These are phyloP conservation scores for crab-eating macaque (Macaca fascicularis) DNA, from an alignment of 2,113 vertebrate species.

Conservation along the genomic window T2T-MFA8v1.1 NC_088379.1:11039501-11040000, in stretches of 20 bases:
- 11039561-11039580: not conserved
- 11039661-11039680: too few relatives aligned
- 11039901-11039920: not conserved
- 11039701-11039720: not conserved
- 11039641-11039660: not conserved
- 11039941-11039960: not conserved
- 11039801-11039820: too few relatives aligned
- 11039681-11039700: fast-evolving
- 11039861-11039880: not conserved
- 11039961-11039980: not conserved
- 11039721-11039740: fast-evolving
- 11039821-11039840: not conserved
- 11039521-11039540: not conserved
- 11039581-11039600: not conserved
- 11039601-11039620: not conserved
- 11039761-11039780: fast-evolving
- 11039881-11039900: not conserved
- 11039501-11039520: not conserved
- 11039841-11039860: fast-evolving
- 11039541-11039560: not conserved
- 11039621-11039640: not conserved
- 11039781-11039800: fast-evolving
- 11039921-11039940: not conserved
- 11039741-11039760: fast-evolving
- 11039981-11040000: not conserved